Percentiles rank a stretch among this genome's conserved stretches.
phyloP scores from a whole-genome alignment of 2,888 invertebrate genomes.

The Epistrophella euchroma region DNA sequence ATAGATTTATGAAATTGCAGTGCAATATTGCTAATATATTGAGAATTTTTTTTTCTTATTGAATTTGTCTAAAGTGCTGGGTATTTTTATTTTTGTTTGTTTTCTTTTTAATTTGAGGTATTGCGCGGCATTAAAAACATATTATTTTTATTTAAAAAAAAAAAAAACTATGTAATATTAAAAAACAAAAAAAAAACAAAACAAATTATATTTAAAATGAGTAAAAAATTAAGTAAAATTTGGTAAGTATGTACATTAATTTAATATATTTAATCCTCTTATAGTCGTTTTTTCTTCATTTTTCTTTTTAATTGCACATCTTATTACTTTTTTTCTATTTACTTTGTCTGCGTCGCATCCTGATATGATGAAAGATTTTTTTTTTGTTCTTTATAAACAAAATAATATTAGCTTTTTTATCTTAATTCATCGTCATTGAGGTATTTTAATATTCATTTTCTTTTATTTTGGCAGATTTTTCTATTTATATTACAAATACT shows the following conservation, averaged over 20 bases:
- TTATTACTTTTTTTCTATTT: slow-evolving; percentile 11
- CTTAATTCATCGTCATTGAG: slow-evolving; percentile 53
- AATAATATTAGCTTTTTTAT: slow-evolving; percentile 25
- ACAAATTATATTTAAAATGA: neutral
- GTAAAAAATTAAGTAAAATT: neutral
- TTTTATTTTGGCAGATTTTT: slow-evolving; percentile 64
- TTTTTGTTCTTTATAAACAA: slow-evolving; percentile 50
- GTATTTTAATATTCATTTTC: slow-evolving; percentile 42
- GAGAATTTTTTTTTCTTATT: slow-evolving; percentile 2
- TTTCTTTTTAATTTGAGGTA: slow-evolving; percentile 67
- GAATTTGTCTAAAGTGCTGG: slow-evolving; percentile 55
- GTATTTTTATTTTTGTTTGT: slow-evolving; percentile 24
- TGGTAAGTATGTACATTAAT: slow-evolving; percentile 16
- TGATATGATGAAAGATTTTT: slow-evolving; percentile 61
- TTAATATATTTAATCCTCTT: slow-evolving; percentile 30
- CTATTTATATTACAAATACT: neutral
- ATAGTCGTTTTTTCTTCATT: slow-evolving; percentile 31
- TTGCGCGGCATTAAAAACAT: slow-evolving; percentile 63
- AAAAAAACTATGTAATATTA: too few species aligned
- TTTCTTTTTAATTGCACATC: slow-evolving; percentile 54
- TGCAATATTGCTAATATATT: slow-evolving; percentile 40
- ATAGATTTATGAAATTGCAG: slow-evolving; percentile 24
- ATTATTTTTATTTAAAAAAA: neutral
- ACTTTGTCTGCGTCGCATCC: slow-evolving; percentile 52
- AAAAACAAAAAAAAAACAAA: neutral